Evolutionary conservation across 30 jellyfish, hydroid and myxozoan species (phyloP), one percentile per base, ranked within the genome.

Genomic region (Rhopilema esculentum): DNA sequence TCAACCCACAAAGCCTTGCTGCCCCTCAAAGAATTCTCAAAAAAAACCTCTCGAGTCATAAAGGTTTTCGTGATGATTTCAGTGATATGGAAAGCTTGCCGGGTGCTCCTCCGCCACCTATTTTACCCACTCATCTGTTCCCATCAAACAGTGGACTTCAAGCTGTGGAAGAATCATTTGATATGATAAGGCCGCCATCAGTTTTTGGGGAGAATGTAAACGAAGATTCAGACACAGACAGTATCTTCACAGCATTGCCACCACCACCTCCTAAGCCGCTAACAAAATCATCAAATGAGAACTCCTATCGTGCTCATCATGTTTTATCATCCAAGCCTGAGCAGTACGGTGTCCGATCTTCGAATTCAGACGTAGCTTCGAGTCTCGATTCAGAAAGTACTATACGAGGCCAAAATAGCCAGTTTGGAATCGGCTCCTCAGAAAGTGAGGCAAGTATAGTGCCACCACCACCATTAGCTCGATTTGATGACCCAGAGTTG

Each of bases 71-170:
- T 9, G 91, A 87, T 92, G 96, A 84, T 57, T 68, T 29, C 20
- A 93, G 98, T 57, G 99, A 96, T 48, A 48, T 83, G 69, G 94
- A 94, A 50, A 85, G 97, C 61, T 86, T 96, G 31, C 98, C 99
- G 32, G 93, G 97, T 8, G 97, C 98, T 49, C 99, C 99, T 31
- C 94, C 99, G 24, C 92, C 90, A 0, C 97, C 97, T 8, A 68
- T 20, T 19, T n/a, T 87, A 8, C 92, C 91, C 18, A 24, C 66
- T 21, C 51, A 52, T 31, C 16, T 51, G 1, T 75, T 50, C 8
- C 88, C 68, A 49, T 27, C 77, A 18, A 40, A 51, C 68, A n/a
- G 79, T 19, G 63, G 32, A 57, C 75, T 64, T 18, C 86, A 70
- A 20, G 52, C 32, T 6, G 77, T 76, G 0, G 82, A 49, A 1